Percentiles rank a stretch among this genome's conserved stretches.
These are phyloP conservation scores for Prosopocoilus inquinatus DNA, from an alignment of 2,888 invertebrate genomes.

Conservation along the genomic window DNA sequence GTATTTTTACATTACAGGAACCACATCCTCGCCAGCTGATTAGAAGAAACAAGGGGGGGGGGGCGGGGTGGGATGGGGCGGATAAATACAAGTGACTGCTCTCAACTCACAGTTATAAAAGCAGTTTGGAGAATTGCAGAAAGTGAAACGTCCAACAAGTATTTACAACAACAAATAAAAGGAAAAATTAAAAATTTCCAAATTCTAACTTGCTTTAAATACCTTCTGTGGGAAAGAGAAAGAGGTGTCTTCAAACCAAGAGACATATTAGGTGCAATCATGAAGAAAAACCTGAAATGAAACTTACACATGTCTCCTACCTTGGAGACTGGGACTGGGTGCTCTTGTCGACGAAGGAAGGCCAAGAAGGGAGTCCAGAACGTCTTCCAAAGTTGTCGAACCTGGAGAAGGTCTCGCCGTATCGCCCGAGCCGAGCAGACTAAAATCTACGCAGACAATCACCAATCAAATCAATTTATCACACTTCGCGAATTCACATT, in stretches of 20 bases:
- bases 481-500: not conserved
- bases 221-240: not conserved
- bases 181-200: too few relatives aligned
- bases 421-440: slow-evolving; percentile 53
- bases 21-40: too few relatives aligned
- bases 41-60: too few relatives aligned
- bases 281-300: slow-evolving; percentile 54
- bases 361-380: slow-evolving; percentile 87
- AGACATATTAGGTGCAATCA: slow-evolving; percentile 12
- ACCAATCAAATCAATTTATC: not conserved
- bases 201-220: not conserved
- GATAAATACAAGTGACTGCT: too few relatives aligned
- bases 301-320: slow-evolving; percentile 79
- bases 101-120: too few relatives aligned
- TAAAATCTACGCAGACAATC: slow-evolving; percentile 20
- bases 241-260: not conserved
- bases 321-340: slow-evolving; percentile 70
- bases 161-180: too few relatives aligned
- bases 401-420: slow-evolving; percentile 68
- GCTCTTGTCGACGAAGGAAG: slow-evolving; percentile 76
- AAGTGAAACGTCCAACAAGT: too few relatives aligned
- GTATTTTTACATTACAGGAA: too few relatives aligned
- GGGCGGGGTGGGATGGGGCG: too few relatives aligned
- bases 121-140: too few relatives aligned
- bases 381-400: slow-evolving; percentile 89